Evolutionary conservation across 2,113 vertebrate genomes (phyloP).

Genomic region (Argyrosomus japonicus): DNA sequence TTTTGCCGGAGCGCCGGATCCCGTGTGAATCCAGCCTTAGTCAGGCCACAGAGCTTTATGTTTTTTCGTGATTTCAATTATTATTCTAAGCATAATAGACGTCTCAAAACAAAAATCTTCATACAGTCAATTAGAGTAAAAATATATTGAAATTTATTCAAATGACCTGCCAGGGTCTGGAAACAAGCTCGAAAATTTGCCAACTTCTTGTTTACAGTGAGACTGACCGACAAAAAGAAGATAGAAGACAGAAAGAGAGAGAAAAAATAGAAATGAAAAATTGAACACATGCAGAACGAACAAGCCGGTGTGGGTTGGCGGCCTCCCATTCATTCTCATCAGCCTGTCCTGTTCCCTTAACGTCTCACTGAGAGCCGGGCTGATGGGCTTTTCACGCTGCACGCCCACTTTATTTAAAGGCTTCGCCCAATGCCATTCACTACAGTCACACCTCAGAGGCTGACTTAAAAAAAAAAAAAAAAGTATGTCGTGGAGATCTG

Average conservation of each 20-base stretch:
- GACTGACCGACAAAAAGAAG: neutral
- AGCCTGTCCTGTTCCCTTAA: constrained; percentile 59
- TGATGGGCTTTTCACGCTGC: constrained; percentile 55
- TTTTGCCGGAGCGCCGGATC: no score
- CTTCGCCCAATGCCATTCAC: constrained; percentile 36
- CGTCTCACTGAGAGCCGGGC: constrained; percentile 48
- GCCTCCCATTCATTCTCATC: constrained; percentile 73
- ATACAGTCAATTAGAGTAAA: constrained; percentile 11
- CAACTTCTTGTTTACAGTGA: constrained; percentile 25
- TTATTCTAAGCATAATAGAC: neutral
- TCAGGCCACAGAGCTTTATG: no score
- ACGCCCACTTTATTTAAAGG: constrained; percentile 52
- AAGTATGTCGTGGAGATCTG: constrained; percentile 45
- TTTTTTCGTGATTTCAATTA: neutral
- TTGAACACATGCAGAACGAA: constrained; percentile 63
- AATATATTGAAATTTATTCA: constrained; percentile 36
- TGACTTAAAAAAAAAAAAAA: neutral
- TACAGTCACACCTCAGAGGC: constrained; percentile 48
- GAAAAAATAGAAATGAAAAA: constrained; percentile 40
- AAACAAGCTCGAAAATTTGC: neutral
- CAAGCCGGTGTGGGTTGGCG: constrained; percentile 37
- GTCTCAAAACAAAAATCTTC: constrained; percentile 1
- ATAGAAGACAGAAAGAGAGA: constrained; percentile 10
- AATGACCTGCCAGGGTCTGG: constrained; percentile 34
- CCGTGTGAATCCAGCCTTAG: no score